Conservation (phyloP, 2,113 vertebrate species). For the Rana temporaria region DNA sequence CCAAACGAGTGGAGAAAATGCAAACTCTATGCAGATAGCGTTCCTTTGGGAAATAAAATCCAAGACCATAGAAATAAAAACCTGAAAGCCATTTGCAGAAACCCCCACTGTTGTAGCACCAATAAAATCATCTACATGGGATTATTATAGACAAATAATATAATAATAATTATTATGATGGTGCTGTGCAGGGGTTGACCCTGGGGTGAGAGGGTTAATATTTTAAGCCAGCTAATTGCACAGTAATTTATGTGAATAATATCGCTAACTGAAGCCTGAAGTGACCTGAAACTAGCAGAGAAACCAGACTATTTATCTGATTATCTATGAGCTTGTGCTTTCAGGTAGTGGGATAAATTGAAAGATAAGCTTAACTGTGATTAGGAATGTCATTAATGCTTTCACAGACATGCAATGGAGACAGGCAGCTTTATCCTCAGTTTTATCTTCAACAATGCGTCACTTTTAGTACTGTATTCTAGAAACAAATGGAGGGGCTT, state of each 20-base stretch:
- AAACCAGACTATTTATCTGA: conserved; percentile 56
- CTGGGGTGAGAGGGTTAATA: conserved; percentile 45
- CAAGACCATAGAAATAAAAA: too few relatives aligned
- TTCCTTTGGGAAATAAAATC: too few relatives aligned
- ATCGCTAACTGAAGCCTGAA: conserved; percentile 40
- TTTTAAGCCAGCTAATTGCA: conserved; percentile 45
- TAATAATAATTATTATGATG: not conserved
- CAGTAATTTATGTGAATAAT: conserved; percentile 50
- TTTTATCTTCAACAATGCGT: conserved; percentile 93
- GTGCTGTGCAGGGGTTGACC: not conserved
- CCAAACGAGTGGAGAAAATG: too few relatives aligned
- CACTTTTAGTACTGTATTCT: conserved; percentile 85
- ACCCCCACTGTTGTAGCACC: too few relatives aligned
- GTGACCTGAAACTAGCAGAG: conserved; percentile 42
- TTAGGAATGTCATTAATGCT: conserved; percentile 91
- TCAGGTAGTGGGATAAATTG: conserved; percentile 79
- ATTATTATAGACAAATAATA: not conserved
- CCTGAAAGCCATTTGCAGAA: too few relatives aligned
- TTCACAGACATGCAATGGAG: conserved; percentile 89
- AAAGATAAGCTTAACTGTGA: conserved; percentile 80
- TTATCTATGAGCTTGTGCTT: conserved; percentile 56
- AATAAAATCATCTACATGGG: too few relatives aligned
- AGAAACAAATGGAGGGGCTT: conserved; percentile 91
- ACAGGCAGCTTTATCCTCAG: conserved; percentile 96
- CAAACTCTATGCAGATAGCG: too few relatives aligned